These are phyloP conservation scores for Astreopora myriophthalma DNA, from an alignment of 64 coral and sea anemone species.

Conservation along the genomic window DNA sequence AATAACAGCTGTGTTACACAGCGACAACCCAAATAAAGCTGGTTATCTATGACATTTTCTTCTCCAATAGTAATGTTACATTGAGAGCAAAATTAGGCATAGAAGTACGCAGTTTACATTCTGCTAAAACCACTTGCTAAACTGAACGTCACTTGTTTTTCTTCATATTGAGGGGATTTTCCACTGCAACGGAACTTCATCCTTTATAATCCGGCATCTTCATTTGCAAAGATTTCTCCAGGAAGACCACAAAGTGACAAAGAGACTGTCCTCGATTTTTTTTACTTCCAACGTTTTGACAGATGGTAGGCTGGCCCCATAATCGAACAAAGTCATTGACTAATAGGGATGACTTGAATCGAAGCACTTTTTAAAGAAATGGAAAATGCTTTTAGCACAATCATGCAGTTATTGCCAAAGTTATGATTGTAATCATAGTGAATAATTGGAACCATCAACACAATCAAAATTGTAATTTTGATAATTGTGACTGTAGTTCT, in stretches of 20 bases:
- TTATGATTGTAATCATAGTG: neutral
- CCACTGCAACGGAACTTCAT: neutral
- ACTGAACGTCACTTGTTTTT: neutral
- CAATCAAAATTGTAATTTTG: conserved; percentile 5
- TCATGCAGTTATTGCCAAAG: neutral
- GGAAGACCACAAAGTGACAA: neutral
- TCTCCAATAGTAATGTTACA: neutral
- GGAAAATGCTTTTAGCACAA: neutral
- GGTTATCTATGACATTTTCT: neutral
- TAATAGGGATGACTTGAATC: neutral
- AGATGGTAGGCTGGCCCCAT: neutral
- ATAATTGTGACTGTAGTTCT: neutral
- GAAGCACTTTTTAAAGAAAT: neutral
- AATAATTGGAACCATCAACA: neutral
- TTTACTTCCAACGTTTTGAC: neutral
- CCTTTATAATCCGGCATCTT: neutral
- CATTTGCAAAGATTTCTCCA: neutral
- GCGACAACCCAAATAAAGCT: neutral
- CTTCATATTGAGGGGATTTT: neutral
- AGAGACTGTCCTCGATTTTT: neutral
- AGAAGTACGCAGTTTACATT: neutral
- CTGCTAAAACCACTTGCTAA: neutral
- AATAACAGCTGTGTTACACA: neutral
- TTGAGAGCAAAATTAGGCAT: neutral
- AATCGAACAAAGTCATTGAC: neutral